Conservation (phyloP, 2,797 vertebrate genomes). For the Tokudaia muenninki region DNA sequence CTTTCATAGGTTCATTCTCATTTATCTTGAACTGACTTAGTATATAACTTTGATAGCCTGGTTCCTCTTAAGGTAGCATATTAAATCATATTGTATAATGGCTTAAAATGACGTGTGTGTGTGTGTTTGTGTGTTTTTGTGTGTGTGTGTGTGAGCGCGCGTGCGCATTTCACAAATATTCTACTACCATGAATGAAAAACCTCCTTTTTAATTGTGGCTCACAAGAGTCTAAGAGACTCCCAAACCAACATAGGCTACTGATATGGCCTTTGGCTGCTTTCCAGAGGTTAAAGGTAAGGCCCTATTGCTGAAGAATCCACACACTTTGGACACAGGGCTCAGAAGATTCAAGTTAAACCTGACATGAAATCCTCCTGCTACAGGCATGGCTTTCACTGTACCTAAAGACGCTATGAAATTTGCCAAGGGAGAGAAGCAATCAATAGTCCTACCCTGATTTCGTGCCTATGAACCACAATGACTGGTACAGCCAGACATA, state of each 20-base stretch:
- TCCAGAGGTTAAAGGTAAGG: neutral
- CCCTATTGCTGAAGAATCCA: neutral
- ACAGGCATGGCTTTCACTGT: neutral
- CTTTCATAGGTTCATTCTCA: neutral
- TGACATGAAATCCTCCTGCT: neutral
- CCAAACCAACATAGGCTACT: neutral
- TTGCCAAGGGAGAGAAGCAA: neutral
- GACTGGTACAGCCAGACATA: neutral
- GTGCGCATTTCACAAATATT: neutral
- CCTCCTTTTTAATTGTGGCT: neutral
- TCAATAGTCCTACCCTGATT: no score
- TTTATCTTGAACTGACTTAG: neutral
- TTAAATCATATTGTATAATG: neutral
- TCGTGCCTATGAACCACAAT: neutral
- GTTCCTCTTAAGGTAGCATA: neutral
- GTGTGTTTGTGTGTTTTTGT: no score
- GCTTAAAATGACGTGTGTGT: neutral
- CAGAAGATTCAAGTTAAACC: neutral
- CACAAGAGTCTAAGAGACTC: neutral
- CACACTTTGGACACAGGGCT: neutral
- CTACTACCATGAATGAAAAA: neutral
- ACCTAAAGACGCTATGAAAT: neutral
- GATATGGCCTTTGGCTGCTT: neutral
- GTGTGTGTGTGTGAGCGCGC: no score
- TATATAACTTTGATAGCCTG: neutral